Conservation (phyloP, 2,888 invertebrate species). For the Ophonus ardosiacus region DNA sequence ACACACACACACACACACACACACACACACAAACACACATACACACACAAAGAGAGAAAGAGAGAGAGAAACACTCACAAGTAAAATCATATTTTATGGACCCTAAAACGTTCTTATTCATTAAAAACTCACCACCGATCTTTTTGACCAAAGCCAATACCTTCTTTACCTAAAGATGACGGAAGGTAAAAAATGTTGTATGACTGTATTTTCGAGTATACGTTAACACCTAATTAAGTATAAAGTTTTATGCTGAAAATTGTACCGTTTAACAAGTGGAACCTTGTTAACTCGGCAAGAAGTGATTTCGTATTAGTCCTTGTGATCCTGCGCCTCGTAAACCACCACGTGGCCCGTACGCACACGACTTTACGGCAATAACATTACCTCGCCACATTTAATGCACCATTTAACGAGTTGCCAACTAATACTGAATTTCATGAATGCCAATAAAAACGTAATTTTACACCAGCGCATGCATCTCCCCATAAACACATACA, state of each 20-base stretch:
- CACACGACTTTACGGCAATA: constrained; percentile 50
- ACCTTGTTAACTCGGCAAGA: not conserved
- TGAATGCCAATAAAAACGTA: constrained; percentile 64
- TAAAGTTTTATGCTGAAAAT: not conserved
- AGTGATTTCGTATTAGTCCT: not conserved
- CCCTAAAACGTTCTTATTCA: too few species aligned
- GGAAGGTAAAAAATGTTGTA: too few species aligned
- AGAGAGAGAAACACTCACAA: too few species aligned
- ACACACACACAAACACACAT: too few species aligned
- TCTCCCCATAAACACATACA: constrained; percentile 40
- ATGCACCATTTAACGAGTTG: constrained; percentile 64
- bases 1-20: too few species aligned
- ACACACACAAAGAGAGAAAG: too few species aligned
- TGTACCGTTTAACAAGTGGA: not conserved
- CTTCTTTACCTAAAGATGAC: too few species aligned
- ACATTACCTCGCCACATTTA: constrained; percentile 63
- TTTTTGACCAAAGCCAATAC: too few species aligned
- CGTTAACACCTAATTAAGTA: too few species aligned
- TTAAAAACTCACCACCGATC: too few species aligned
- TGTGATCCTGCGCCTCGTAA: not conserved
- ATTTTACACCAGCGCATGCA: constrained; percentile 57
- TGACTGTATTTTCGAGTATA: too few species aligned
- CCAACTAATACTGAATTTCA: constrained; percentile 64
- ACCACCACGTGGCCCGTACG: not conserved
- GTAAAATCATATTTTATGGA: too few species aligned